Percentiles rank a stretch among this genome's conserved stretches.
Conservation (phyloP, 2,888 invertebrate species). For the Bruchidius siliquastri region DNA sequence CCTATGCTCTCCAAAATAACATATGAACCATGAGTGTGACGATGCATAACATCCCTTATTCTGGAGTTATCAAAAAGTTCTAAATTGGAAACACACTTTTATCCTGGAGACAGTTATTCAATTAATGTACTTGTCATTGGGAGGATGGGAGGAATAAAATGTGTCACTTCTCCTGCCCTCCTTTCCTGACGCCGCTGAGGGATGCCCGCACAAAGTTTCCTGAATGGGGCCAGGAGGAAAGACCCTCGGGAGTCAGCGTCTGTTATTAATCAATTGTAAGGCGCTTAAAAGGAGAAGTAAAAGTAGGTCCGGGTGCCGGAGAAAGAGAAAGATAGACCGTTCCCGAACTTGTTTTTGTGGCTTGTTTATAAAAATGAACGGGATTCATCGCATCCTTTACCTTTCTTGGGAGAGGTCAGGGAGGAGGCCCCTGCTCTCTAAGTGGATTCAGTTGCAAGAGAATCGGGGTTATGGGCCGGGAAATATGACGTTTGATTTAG, state of each 20-base stretch:
- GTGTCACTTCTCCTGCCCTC: background rate
- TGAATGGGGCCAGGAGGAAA: slow-evolving; percentile 12
- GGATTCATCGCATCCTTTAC: slow-evolving; percentile 32
- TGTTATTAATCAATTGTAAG: slow-evolving; percentile 28
- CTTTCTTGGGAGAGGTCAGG: slow-evolving; percentile 32
- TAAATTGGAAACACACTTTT: too few species aligned
- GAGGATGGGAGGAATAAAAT: too few species aligned
- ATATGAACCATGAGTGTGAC: too few species aligned
- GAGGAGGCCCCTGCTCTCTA: slow-evolving; percentile 11
- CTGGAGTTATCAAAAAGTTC: too few species aligned
- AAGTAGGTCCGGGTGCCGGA: slow-evolving; percentile 24
- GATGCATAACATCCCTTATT: too few species aligned
- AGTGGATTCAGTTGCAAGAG: background rate
- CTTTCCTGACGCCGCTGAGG: background rate
- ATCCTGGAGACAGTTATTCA: too few species aligned
- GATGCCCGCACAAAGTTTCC: background rate
- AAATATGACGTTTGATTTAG: background rate
- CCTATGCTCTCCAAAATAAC: too few species aligned
- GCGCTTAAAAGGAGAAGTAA: slow-evolving; percentile 26
- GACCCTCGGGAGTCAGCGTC: slow-evolving; percentile 15
- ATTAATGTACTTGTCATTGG: too few species aligned
- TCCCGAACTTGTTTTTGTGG: slow-evolving; percentile 29
- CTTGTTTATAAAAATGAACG: slow-evolving; percentile 32
- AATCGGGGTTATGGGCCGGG: background rate
- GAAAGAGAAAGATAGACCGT: slow-evolving; percentile 2